Evolutionary conservation across 2,888 invertebrate species (phyloP).

Genomic region (Atrina japonica): DNA sequence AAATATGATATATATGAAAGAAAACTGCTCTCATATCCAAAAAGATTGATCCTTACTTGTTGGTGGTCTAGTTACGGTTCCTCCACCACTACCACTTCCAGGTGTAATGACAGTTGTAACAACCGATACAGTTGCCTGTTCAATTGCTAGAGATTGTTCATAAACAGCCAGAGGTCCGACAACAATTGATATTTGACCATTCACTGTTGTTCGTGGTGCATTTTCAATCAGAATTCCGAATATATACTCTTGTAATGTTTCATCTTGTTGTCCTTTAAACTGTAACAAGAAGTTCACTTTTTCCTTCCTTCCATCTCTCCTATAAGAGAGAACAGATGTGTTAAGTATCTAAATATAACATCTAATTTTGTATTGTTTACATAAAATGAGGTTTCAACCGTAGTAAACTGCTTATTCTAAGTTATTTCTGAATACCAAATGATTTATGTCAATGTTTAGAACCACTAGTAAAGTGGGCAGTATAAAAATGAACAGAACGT

Average conservation of each 20-base stretch:
- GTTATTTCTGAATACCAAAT: not conserved
- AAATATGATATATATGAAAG: too few relatives aligned
- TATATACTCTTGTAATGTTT: slow-evolving; percentile 47
- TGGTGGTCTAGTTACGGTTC: slow-evolving; percentile 1
- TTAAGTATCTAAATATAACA: too few relatives aligned
- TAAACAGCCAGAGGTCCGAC: slow-evolving; percentile 57
- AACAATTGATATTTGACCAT: slow-evolving; percentile 52
- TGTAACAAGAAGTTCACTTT: slow-evolving; percentile 56
- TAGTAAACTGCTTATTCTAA: too few relatives aligned
- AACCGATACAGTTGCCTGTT: slow-evolving; percentile 33
- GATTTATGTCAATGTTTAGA: too few relatives aligned
- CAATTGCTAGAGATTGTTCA: slow-evolving; percentile 52
- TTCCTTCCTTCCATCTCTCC: slow-evolving; percentile 28
- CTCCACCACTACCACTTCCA: not conserved
- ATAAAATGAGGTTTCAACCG: too few relatives aligned
- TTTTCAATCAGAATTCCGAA: slow-evolving; percentile 59
- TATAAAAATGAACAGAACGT: too few relatives aligned
- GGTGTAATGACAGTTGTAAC: slow-evolving; percentile 10
- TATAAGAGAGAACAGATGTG: slow-evolving; percentile 1
- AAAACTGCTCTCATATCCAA: not conserved
- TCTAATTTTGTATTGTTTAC: too few relatives aligned
- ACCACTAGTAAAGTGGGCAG: too few relatives aligned
- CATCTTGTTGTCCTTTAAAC: slow-evolving; percentile 58
- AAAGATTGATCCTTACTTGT: too few relatives aligned
- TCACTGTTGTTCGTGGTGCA: slow-evolving; percentile 53